Evolutionary conservation across 2,113 vertebrate genomes (phyloP).

Genomic region (Acanthisitta chloris): DNA sequence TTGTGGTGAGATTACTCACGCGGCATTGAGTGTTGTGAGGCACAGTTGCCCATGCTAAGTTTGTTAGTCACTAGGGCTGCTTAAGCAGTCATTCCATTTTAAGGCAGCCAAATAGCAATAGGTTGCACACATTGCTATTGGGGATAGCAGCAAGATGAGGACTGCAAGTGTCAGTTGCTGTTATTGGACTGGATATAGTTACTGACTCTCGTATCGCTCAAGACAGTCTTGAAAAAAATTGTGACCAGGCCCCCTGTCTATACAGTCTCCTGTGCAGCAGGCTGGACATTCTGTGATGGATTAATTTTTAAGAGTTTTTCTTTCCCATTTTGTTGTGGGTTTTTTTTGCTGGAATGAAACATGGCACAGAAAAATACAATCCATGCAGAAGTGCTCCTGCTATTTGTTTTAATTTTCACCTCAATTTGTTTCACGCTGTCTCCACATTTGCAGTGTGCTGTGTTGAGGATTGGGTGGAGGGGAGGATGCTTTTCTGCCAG

Average conservation of each 20-base stretch:
- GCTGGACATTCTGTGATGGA: neutral
- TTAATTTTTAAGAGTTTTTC: neutral
- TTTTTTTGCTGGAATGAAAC: neutral
- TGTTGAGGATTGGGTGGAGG: neutral
- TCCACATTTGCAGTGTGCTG: neutral
- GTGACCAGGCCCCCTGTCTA: neutral
- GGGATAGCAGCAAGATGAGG: neutral
- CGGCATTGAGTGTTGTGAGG: neutral
- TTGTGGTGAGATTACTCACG: neutral
- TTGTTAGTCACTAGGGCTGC: neutral
- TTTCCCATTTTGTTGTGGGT: neutral
- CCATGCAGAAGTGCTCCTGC: neutral
- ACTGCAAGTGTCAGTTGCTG: neutral
- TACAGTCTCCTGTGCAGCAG: neutral
- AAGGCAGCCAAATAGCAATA: neutral
- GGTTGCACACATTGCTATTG: neutral
- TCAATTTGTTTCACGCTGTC: neutral
- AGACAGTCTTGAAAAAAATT: neutral
- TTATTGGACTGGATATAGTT: neutral
- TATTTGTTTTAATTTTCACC: slow-evolving; percentile 3
- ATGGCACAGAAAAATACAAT: neutral
- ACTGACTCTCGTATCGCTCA: neutral
- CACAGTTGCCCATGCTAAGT: neutral
- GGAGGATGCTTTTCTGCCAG: neutral
- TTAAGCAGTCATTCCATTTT: neutral